phyloP scores from a whole-genome alignment of 1,140 invertebrate species.

The Cydia amplana region DNA sequence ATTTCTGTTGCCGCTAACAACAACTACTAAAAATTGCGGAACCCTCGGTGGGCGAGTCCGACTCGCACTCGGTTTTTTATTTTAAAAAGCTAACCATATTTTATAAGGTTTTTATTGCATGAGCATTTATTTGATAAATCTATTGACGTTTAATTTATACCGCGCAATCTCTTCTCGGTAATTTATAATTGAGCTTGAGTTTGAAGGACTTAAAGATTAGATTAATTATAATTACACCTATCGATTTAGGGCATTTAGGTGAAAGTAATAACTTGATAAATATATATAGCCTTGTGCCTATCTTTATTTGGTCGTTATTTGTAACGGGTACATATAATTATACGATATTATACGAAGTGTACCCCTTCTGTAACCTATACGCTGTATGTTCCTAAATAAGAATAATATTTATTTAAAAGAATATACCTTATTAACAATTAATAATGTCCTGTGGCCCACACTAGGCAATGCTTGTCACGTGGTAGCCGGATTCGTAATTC shows the following conservation, averaged over 20 bases:
- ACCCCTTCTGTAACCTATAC: neutral
- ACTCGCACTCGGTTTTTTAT: no score
- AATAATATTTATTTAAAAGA: no score
- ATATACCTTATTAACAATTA: no score
- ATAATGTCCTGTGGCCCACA: no score
- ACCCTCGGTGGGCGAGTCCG: no score
- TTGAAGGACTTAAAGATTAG: slow-evolving; percentile 10
- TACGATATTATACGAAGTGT: no score
- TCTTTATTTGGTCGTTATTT: neutral
- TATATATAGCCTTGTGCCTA: neutral
- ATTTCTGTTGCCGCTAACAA: no score
- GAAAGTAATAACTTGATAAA: slow-evolving; percentile 10
- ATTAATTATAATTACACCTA: neutral
- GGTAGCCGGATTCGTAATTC: no score
- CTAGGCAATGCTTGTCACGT: no score
- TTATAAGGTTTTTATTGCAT: neutral
- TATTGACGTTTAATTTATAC: neutral
- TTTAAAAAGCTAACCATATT: no score
- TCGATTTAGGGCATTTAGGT: slow-evolving; percentile 7
- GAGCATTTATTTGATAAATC: neutral
- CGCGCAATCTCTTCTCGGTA: slow-evolving; percentile 5
- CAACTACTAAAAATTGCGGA: no score
- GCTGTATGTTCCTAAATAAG: no score
- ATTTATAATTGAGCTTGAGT: neutral
- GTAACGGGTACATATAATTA: neutral